Conservation (phyloP, 2,113 vertebrate species). For the Lucifuga dentata region DNA sequence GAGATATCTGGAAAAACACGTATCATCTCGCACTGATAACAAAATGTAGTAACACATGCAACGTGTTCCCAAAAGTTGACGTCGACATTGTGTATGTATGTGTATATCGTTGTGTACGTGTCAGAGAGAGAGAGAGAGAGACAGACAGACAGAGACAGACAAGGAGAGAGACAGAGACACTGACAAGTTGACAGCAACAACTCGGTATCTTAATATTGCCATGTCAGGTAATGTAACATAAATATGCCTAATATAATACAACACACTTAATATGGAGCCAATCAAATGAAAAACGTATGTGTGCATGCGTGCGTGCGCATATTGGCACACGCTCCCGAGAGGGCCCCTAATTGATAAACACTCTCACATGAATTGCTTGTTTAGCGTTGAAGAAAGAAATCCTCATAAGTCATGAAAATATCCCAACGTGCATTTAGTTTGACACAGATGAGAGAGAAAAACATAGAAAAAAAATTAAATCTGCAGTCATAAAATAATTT, state of each 20-base stretch:
- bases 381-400: constrained; percentile 5
- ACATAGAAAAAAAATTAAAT: neutral
- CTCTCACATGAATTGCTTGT: constrained; percentile 14
- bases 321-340: constrained; percentile 16
- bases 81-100: constrained; percentile 20
- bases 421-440: neutral
- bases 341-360: constrained; percentile 45
- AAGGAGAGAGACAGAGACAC: neutral
- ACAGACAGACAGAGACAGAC: neutral
- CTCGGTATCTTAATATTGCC: constrained; percentile 10
- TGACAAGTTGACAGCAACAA: constrained; percentile 1
- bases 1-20: constrained; percentile 22
- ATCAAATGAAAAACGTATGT: constrained; percentile 9
- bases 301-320: constrained; percentile 2
- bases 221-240: constrained; percentile 42
- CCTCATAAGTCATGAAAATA: constrained; percentile 1
- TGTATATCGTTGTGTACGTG: constrained; percentile 27
- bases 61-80: constrained; percentile 23
- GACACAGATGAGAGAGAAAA: neutral
- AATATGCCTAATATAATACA: constrained; percentile 35
- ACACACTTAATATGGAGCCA: constrained; percentile 31
- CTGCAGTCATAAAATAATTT: too few species aligned
- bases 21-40: constrained; percentile 22
- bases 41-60: too few species aligned
- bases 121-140: neutral